phyloP scores from a whole-genome alignment of 1,140 invertebrate species.

The Amphibalanus amphitrite region DNA sequence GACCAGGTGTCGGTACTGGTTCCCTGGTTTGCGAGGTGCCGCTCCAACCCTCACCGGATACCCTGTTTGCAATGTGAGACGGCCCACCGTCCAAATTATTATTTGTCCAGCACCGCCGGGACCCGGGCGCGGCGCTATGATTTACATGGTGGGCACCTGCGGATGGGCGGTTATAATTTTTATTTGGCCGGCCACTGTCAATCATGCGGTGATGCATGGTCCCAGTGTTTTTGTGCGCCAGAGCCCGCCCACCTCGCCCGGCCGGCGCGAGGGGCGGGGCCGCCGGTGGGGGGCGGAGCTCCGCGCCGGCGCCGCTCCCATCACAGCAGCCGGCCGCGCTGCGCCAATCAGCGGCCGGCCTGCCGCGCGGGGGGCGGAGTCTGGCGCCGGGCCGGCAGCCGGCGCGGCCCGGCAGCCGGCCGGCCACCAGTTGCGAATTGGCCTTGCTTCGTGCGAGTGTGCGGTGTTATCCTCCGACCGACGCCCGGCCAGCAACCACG shows the following conservation, averaged over 20 bases:
- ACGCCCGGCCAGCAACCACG: conserved; percentile 19
- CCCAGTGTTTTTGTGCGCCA: neutral
- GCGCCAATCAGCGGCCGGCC: neutral
- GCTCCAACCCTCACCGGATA: too few relatives aligned
- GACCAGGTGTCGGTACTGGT: too few relatives aligned
- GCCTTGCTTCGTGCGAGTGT: neutral
- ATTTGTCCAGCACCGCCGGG: neutral
- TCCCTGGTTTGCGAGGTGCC: too few relatives aligned
- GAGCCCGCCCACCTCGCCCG: neutral
- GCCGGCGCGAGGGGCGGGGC: too few relatives aligned
- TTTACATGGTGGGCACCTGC: neutral
- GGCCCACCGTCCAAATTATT: neutral
- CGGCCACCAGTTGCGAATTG: neutral
- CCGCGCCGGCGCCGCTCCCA: neutral
- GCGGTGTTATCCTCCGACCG: neutral
- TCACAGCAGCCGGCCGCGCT: neutral
- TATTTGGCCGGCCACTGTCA: neutral
- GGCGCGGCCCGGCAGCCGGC: too few relatives aligned
- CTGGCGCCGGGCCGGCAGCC: neutral
- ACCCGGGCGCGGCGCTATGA: neutral
- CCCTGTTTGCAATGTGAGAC: neutral
- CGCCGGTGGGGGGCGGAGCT: too few relatives aligned
- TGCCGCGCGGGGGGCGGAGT: neutral
- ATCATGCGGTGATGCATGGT: neutral
- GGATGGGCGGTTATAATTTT: neutral